These are phyloP conservation scores for Enhydra lutris DNA, from an alignment of 2,113 vertebrate genomes.

Conservation along the genomic window DNA sequence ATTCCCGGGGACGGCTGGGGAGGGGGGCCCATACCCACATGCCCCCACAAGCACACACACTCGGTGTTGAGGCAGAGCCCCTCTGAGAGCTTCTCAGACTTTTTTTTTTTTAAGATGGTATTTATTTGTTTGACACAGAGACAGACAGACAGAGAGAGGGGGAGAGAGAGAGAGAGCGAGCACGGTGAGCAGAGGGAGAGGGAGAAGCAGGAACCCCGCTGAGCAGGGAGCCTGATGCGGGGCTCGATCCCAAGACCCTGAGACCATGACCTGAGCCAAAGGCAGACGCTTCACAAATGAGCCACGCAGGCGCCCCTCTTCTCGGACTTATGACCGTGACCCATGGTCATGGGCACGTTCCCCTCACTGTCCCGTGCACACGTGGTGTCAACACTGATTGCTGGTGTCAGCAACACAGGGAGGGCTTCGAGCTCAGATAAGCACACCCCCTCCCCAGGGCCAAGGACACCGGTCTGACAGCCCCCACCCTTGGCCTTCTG, in stretches of 20 bases:
- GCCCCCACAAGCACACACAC: background rate
- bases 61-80: background rate
- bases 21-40: too few species aligned
- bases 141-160: background rate
- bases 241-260: background rate
- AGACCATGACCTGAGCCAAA: background rate
- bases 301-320: background rate
- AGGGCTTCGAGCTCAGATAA: too few species aligned
- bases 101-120: background rate
- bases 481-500: background rate
- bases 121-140: background rate
- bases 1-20: background rate
- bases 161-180: too few species aligned
- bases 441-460: too few species aligned
- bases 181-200: background rate
- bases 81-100: background rate
- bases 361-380: rapidly evolving
- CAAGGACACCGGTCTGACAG: background rate
- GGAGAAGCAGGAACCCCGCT: too few species aligned
- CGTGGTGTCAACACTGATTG: background rate
- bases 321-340: background rate
- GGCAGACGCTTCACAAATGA: background rate
- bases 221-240: background rate
- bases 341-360: rapidly evolving
- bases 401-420: background rate